These are phyloP conservation scores for Nematostella vectensis DNA, from an alignment of 92 coral and sea anemone species.

Conservation along the genomic window DNA sequence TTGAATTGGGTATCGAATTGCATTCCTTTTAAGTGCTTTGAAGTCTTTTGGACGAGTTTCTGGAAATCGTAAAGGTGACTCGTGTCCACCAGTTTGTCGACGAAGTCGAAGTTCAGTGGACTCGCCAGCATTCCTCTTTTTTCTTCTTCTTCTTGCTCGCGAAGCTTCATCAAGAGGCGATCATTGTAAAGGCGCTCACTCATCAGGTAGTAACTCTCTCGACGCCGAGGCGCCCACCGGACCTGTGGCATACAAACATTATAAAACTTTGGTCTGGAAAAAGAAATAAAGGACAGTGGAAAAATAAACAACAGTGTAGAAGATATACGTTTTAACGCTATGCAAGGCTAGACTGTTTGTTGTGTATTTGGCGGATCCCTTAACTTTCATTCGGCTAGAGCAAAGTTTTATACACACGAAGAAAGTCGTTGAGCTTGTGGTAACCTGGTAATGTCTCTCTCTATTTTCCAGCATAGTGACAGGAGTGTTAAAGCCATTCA, in stretches of 20 bases:
- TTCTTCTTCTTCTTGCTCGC: slow-evolving; percentile 57
- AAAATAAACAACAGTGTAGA: no score
- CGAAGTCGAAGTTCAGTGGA: slow-evolving; percentile 65
- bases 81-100: slow-evolving; percentile 51
- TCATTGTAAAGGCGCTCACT: slow-evolving; percentile 82
- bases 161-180: slow-evolving; percentile 55
- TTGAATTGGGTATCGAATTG: slow-evolving; percentile 48
- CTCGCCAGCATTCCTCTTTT: slow-evolving; percentile 30
- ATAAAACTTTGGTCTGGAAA: no score
- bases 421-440: no score
- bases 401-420: no score
- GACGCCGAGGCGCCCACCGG: slow-evolving; percentile 79
- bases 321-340: no score
- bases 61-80: slow-evolving; percentile 70
- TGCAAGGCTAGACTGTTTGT: no score
- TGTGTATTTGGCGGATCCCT: no score
- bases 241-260: slow-evolving; percentile 36
- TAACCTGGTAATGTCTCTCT: no score
- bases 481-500: no score
- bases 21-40: slow-evolving; percentile 51
- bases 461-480: no score
- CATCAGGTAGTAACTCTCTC: slow-evolving; percentile 84
- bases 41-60: slow-evolving; percentile 53
- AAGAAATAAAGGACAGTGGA: no score
- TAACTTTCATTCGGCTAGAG: no score